phyloP scores from a whole-genome alignment of 2,797 vertebrate genomes.

The Cuniculus paca region DNA sequence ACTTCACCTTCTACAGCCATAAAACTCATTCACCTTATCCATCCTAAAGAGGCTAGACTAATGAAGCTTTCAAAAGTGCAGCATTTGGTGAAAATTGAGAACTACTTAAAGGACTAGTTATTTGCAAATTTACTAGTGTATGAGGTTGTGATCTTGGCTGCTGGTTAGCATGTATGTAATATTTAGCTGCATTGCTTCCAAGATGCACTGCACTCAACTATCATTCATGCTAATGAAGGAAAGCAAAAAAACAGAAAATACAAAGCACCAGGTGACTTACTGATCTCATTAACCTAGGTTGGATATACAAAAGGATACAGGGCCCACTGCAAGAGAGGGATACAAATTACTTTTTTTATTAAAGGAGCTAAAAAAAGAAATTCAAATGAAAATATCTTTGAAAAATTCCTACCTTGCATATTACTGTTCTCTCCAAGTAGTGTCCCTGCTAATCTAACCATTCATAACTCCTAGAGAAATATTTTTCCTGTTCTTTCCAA shows the following conservation, averaged over 20 bases:
- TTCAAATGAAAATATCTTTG: background rate
- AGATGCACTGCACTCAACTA: constrained; percentile 50
- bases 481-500: constrained; percentile 37
- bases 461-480: background rate
- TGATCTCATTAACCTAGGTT: constrained; percentile 53
- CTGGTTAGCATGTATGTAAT: constrained; percentile 54
- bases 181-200: constrained; percentile 51
- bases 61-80: constrained; percentile 79
- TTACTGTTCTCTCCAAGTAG: constrained; percentile 8
- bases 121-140: constrained; percentile 71
- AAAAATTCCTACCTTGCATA: constrained; percentile 34
- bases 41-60: constrained; percentile 69
- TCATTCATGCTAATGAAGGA: constrained; percentile 63
- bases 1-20: constrained; percentile 63
- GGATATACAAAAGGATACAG: constrained; percentile 9
- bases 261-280: constrained; percentile 53
- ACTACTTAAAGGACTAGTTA: constrained; percentile 70
- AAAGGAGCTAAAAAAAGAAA: constrained; percentile 6
- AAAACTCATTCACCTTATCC: constrained; percentile 69
- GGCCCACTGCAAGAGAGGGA: background rate
- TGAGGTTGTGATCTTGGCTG: constrained; percentile 63
- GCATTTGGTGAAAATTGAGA: constrained; percentile 76
- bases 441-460: background rate
- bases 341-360: background rate
- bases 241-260: constrained; percentile 67